phyloP scores from a whole-genome alignment of 2,113 vertebrate genomes.

The Dissostichus mawsoni region DNA sequence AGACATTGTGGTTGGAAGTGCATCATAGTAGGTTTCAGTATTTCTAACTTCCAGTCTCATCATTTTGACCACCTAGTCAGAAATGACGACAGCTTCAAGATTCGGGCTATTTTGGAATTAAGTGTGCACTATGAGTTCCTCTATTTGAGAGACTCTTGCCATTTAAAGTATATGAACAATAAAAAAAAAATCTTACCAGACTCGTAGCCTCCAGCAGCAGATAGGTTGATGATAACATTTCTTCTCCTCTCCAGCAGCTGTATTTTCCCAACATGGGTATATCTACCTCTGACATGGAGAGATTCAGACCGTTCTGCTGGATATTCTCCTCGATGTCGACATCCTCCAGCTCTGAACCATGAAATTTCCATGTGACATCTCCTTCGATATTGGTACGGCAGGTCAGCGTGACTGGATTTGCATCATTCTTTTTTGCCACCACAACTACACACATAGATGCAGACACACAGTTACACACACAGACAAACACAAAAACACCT shows the following conservation, averaged over 20 bases:
- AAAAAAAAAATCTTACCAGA: conserved; percentile 35
- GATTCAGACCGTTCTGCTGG: background rate
- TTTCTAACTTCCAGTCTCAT: background rate
- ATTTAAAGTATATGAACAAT: background rate
- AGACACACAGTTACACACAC: conserved; percentile 6
- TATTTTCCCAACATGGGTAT: conserved; percentile 69
- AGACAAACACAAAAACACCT: conserved; percentile 1
- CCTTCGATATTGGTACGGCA: conserved; percentile 27
- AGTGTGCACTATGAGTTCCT: background rate
- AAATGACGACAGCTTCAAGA: background rate
- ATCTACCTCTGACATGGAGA: conserved; percentile 31
- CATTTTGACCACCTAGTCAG: background rate
- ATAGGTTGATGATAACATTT: conserved; percentile 66
- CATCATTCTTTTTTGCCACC: background rate
- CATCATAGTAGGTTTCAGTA: background rate
- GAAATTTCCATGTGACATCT: conserved; percentile 61
- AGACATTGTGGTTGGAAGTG: background rate
- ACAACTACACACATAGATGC: conserved; percentile 52
- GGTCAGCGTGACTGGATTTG: conserved; percentile 47
- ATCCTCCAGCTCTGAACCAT: fast-evolving
- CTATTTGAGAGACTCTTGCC: background rate
- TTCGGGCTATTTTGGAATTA: background rate
- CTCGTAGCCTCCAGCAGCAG: conserved; percentile 63
- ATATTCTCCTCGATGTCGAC: fast-evolving
- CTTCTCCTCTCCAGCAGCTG: conserved; percentile 72